Evolutionary conservation across 35 echinoderm and acorn worm species (phyloP).

Genomic region (Hemicentrotus pulcherrimus): DNA sequence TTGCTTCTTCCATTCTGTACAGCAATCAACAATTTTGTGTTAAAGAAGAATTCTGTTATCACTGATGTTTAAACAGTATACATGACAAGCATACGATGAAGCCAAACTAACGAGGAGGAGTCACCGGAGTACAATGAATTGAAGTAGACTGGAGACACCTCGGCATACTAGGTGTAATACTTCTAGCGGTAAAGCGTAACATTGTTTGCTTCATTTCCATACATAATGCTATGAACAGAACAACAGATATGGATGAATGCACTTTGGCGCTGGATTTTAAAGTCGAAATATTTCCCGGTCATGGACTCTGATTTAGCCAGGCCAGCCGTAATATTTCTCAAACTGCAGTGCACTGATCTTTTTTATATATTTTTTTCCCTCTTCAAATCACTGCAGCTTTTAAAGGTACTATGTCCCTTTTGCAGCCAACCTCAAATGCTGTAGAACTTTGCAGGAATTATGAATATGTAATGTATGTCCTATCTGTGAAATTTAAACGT

Average conservation of each 20-base stretch:
- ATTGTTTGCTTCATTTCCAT: slow-evolving; percentile 2
- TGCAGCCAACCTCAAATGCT: too few relatives aligned
- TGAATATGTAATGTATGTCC: too few relatives aligned
- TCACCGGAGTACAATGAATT: neutral
- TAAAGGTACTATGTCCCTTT: too few relatives aligned
- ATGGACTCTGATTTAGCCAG: neutral
- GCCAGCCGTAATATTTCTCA: too few relatives aligned
- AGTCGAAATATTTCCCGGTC: neutral
- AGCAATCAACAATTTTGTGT: neutral
- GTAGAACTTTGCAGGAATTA: too few relatives aligned
- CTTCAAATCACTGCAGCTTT: neutral
- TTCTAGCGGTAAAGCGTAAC: neutral
- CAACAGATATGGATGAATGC: neutral
- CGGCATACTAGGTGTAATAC: neutral
- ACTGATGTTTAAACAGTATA: neutral
- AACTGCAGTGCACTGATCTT: too few relatives aligned
- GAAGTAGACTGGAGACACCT: neutral
- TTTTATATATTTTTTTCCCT: too few relatives aligned
- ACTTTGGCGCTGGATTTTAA: neutral
- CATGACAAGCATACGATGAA: neutral
- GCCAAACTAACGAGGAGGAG: neutral
- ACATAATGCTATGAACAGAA: neutral
- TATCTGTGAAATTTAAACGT: too few relatives aligned
- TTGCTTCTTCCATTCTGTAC: neutral
- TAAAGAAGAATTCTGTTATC: neutral